A percentile compares a stretch with the other conserved stretches of the same genome.
phyloP scores from a whole-genome alignment of 1,140 invertebrate genomes.

The Drosophila bipectinata region DNA sequence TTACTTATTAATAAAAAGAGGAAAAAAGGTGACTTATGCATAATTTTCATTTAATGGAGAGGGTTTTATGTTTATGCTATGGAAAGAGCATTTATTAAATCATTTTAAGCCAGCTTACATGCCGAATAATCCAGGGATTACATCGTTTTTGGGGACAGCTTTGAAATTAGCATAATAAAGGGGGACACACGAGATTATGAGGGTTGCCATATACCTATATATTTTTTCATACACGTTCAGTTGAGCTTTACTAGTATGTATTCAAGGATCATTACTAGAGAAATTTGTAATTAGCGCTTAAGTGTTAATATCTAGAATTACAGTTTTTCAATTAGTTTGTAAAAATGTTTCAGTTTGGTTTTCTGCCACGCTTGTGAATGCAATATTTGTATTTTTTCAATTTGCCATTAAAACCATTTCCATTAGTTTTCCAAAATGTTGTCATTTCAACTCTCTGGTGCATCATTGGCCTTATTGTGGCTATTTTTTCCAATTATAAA shows the following conservation, averaged over 20 bases:
- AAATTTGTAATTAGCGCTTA: not conserved
- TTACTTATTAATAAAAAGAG: not conserved
- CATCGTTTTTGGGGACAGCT: not conserved
- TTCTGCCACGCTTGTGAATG: not conserved
- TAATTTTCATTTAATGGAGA: constrained; percentile 5
- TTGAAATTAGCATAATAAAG: constrained; percentile 8
- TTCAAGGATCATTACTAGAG: not conserved
- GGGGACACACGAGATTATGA: not conserved
- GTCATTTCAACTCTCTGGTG: constrained; percentile 2
- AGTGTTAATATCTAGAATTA: constrained; percentile 5
- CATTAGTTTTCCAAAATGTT: constrained; percentile 15
- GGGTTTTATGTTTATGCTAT: not conserved
- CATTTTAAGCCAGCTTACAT: not conserved
- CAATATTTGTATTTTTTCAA: not conserved
- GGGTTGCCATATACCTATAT: not conserved
- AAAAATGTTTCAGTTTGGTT: constrained; percentile 6
- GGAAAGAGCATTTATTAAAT: not conserved
- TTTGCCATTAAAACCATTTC: not conserved
- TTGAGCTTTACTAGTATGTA: constrained; percentile 20
- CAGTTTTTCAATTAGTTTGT: not conserved
- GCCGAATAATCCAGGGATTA: not conserved
- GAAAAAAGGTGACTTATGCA: not conserved
- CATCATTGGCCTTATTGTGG: not conserved
- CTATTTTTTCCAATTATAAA: constrained; percentile 20
- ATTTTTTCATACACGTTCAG: not conserved